Percentiles rank a stretch among this genome's conserved stretches.
These are phyloP conservation scores for Tuberolachnus salignus DNA, from an alignment of 2,888 invertebrate species.

Conservation along the genomic window DNA sequence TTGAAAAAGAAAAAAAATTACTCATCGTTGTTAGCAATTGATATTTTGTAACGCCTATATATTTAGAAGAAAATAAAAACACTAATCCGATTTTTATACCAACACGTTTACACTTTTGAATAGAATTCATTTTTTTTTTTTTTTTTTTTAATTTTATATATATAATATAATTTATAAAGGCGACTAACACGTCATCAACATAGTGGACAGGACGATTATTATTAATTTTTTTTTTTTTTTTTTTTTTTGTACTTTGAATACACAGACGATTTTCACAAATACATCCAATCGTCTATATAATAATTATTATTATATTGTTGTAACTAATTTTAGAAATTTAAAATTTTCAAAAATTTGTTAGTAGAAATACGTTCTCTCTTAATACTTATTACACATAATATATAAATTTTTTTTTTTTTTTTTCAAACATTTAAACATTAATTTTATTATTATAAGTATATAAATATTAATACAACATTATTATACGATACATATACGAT, in stretches of 20 bases:
- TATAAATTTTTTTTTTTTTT: no score
- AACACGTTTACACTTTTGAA: conserved; percentile 49
- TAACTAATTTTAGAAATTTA: conserved; percentile 14
- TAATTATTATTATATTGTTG: conserved; percentile 27
- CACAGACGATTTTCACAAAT: conserved; percentile 24
- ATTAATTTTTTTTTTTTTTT: background rate
- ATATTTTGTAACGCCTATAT: background rate
- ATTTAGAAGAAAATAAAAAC: background rate
- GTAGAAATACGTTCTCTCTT: background rate
- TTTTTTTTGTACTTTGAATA: conserved; percentile 45
- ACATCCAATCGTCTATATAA: no score
- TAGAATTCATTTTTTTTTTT: conserved; percentile 44
- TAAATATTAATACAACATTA: no score
- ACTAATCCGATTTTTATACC: conserved; percentile 35
- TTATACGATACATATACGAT: conserved; percentile 39
- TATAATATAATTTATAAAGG: conserved; percentile 19
- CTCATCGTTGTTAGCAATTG: conserved; percentile 17
- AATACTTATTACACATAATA: no score
- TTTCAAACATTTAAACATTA: no score
- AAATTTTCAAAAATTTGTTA: conserved; percentile 2
- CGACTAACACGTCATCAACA: conserved; percentile 29
- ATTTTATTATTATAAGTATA: background rate
- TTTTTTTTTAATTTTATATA: background rate
- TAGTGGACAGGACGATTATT: conserved; percentile 39
- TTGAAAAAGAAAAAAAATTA: conserved; percentile 10